phyloP scores from a whole-genome alignment of 2,797 vertebrate genomes.

The Centropyge bicolor region DNA sequence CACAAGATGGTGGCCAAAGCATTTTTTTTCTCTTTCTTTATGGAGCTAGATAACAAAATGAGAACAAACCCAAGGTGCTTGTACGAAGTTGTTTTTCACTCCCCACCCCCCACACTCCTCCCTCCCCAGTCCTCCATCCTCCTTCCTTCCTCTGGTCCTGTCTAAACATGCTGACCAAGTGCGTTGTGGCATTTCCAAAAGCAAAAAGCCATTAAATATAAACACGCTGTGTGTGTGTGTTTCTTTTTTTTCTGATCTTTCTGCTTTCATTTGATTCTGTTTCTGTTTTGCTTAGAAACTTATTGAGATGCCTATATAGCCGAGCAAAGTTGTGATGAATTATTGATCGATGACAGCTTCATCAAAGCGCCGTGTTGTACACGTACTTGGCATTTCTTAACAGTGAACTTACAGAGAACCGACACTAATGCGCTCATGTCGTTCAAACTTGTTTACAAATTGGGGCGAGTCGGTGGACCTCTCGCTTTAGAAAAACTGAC shows the following conservation, averaged over 20 bases:
- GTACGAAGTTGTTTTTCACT: conserved; percentile 66
- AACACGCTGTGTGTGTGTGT: conserved; percentile 62
- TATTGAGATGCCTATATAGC: conserved; percentile 83
- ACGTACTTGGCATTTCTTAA: conserved; percentile 87
- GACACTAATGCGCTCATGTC: conserved; percentile 87
- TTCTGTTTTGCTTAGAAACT: conserved; percentile 76
- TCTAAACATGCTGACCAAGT: conserved; percentile 80
- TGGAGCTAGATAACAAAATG: conserved; percentile 83
- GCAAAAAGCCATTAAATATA: conserved; percentile 80
- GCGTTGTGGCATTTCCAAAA: conserved; percentile 78
- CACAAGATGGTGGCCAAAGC: conserved; percentile 82
- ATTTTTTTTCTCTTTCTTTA: conserved; percentile 71
- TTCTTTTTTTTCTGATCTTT: conserved; percentile 63
- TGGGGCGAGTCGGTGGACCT: conserved; percentile 81
- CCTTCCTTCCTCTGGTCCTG: conserved; percentile 67
- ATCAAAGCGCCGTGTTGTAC: conserved; percentile 80
- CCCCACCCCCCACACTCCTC: not conserved
- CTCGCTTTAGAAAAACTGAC: conserved; percentile 74
- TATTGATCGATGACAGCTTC: conserved; percentile 85
- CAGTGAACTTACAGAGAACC: conserved; percentile 86
- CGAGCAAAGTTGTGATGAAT: conserved; percentile 85
- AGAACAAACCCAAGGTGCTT: conserved; percentile 84
- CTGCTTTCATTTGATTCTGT: conserved; percentile 78
- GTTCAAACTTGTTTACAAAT: conserved; percentile 90
- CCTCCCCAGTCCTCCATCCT: conserved; percentile 44